A percentile compares a stretch with the other conserved stretches of the same genome.
phyloP scores from a whole-genome alignment of 2,888 invertebrate species.

The Cephus pulcher region DNA sequence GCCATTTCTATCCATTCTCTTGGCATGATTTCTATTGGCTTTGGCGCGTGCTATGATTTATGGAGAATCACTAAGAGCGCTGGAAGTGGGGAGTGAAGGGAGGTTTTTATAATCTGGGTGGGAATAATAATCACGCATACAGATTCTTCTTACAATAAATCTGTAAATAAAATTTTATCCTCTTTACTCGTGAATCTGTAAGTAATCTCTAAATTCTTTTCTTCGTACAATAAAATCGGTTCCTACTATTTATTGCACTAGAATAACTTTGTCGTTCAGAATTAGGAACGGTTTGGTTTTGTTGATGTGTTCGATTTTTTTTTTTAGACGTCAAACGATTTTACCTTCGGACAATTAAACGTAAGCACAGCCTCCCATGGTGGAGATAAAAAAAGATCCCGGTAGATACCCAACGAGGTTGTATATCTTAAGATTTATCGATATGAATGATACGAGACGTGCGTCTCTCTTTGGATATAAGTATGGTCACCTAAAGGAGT shows the following conservation, averaged over 20 bases:
- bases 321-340: not conserved
- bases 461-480: not conserved
- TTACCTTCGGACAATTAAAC: not conserved
- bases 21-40: not conserved
- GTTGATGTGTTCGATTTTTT: not conserved
- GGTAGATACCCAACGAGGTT: not conserved
- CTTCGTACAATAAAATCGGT: not conserved
- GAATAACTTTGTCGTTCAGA: not conserved
- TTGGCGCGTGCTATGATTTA: not conserved
- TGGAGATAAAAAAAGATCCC: not conserved
- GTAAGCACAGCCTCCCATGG: not conserved
- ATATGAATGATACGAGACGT: not conserved
- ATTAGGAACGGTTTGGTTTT: not conserved
- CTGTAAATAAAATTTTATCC: not conserved
- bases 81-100: not conserved
- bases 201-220: not conserved
- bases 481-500: not conserved
- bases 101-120: not conserved
- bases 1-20: not conserved
- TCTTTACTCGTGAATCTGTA: not conserved
- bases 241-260: not conserved
- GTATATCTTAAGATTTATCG: conserved; percentile 7
- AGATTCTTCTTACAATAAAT: not conserved
- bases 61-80: not conserved
- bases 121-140: not conserved